Percentiles rank a stretch among this genome's conserved stretches.
Conservation (phyloP, 2,113 vertebrate genomes). For the Brachyhypopomus occidentalis region DNA sequence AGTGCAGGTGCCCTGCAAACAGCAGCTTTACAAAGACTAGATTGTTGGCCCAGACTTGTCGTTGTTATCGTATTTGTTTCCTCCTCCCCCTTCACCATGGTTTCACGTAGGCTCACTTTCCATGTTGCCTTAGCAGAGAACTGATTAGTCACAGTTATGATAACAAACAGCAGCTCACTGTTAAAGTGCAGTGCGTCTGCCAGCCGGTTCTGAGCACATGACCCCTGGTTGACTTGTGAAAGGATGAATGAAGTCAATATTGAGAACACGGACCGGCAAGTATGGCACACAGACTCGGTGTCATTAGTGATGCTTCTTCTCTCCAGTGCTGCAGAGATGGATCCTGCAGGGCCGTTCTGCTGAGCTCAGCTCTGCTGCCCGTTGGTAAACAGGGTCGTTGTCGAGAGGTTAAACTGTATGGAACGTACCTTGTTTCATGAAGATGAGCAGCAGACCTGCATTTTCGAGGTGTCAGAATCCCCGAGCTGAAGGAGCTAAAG, state of each 20-base stretch:
- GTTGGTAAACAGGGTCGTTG: not conserved
- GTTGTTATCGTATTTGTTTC: not conserved
- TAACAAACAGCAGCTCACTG: not conserved
- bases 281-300: not conserved
- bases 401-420: not conserved
- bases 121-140: constrained; percentile 11
- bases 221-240: constrained; percentile 14
- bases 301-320: constrained; percentile 23
- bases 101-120: not conserved
- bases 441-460: not conserved
- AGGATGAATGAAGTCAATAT: constrained; percentile 37
- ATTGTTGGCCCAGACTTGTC: not conserved
- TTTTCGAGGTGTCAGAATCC: not conserved
- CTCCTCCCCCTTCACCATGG: not conserved
- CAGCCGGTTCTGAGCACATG: not conserved
- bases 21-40: not conserved
- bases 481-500: not conserved
- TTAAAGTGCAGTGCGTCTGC: not conserved
- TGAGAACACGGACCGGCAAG: constrained; percentile 30
- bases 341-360: not conserved
- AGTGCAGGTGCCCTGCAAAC: no score
- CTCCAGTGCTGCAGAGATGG: constrained; percentile 13
- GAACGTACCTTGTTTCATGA: not conserved
- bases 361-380: not conserved
- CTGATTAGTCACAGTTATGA: constrained; percentile 27